phyloP scores from a whole-genome alignment of 2,113 vertebrate genomes.

The Zingel zingel region DNA sequence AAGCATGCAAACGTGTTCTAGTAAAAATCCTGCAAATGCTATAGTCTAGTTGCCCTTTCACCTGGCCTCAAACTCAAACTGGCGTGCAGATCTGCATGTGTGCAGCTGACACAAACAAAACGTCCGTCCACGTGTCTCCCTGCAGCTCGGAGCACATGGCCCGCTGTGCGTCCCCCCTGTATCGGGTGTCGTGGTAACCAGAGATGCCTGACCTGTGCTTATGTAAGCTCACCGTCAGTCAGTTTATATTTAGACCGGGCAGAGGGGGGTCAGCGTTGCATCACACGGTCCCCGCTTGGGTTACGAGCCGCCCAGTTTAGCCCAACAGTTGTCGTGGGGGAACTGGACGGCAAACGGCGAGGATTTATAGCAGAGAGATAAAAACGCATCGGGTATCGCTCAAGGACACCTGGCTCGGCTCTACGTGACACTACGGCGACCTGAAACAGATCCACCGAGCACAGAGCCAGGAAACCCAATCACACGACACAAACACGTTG shows the following conservation, averaged over 20 bases:
- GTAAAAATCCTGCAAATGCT: no score
- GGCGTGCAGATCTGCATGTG: constrained; percentile 4
- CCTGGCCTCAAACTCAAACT: background rate
- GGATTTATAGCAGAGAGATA: constrained; percentile 57
- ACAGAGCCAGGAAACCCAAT: constrained; percentile 48
- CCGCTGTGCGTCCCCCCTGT: background rate
- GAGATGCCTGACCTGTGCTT: constrained; percentile 34
- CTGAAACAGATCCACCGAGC: constrained; percentile 33
- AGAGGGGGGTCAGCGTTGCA: background rate
- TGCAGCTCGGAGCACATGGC: constrained; percentile 38
- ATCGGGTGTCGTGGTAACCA: constrained; percentile 43
- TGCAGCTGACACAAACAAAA: constrained; percentile 31
- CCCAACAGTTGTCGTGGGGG: constrained; percentile 33
- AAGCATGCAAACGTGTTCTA: no score
- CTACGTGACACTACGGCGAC: constrained; percentile 43
- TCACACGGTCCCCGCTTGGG: constrained; percentile 3
- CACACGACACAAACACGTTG: constrained; percentile 41
- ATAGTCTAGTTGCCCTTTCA: no score
- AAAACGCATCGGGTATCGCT: constrained; percentile 48
- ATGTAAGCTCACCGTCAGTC: constrained; percentile 48
- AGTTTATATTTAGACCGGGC: constrained; percentile 62
- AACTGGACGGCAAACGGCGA: constrained; percentile 1
- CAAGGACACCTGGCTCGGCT: constrained; percentile 55
- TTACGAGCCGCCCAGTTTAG: constrained; percentile 58
- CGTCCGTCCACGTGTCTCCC: constrained; percentile 23